phyloP scores from a whole-genome alignment of 2,888 invertebrate genomes.

The Galerucella calmariensis region DNA sequence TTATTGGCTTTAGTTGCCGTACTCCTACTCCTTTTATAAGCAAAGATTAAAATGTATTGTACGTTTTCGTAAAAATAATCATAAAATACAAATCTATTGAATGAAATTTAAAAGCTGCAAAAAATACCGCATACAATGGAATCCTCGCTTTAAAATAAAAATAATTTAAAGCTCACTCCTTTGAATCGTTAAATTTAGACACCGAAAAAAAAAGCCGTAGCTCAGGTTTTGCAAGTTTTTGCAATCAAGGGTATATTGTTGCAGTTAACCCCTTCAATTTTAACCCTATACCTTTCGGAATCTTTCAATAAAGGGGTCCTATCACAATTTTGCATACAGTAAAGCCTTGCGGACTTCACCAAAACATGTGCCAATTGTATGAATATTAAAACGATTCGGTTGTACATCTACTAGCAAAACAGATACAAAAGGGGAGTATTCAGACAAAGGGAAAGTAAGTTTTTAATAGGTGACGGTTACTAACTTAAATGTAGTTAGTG shows the following conservation, averaged over 20 bases:
- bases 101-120: no score
- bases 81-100: no score
- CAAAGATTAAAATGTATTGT: no score
- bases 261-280: constrained; percentile 43
- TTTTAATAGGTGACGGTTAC: constrained; percentile 30
- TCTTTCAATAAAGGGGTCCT: constrained; percentile 45
- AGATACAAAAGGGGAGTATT: constrained; percentile 32
- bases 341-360: constrained; percentile 40
- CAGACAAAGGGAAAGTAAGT: constrained; percentile 33
- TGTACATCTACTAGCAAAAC: constrained; percentile 30
- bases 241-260: constrained; percentile 51
- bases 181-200: constrained; percentile 16
- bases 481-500: no score
- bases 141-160: neutral
- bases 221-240: constrained; percentile 51
- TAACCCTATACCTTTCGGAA: constrained; percentile 46
- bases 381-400: constrained; percentile 44
- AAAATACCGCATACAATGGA: no score
- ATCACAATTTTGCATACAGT: constrained; percentile 43
- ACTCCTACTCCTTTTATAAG: no score
- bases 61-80: no score
- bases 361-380: constrained; percentile 49
- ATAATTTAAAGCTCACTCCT: constrained; percentile 4
- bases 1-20: no score
- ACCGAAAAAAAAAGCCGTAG: constrained; percentile 40